Base-by-base conservation (phyloP, 2,888 invertebrate species). In the Epiblema foenella region DNA sequence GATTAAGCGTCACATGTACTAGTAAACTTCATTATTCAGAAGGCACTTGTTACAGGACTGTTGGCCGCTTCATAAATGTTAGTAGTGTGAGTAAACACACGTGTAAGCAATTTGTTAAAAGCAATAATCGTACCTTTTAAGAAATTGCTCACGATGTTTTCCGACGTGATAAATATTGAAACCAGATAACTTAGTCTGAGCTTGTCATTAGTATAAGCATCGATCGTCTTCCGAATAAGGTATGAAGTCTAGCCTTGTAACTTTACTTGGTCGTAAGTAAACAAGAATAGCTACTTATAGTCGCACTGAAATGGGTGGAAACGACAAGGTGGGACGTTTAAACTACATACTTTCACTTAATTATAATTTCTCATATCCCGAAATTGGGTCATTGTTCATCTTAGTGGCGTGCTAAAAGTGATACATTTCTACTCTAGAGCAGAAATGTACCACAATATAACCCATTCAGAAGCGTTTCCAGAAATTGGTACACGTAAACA, bases 201-300 rank as follows among this genome's bases (percentile, higher is more conserved):
- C 49, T 64, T 15, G 57, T 64, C 63, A 69, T 64, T 64, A 64
- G 64, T 33, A 46, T 64, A 57, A 57, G 57, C 33, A 63, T 42
- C 62, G 33, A 57, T 18, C 60, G 59, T 24, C 29, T 52, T 17
- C 24, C 42, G 68, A 68, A 68, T 68, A 68, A 60, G 68, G 62
- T 42, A 68, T 46, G 60, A 60, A 60, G 60, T 37, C 17, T 39
- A 54, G 54, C n/a, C 42, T 15, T 18, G 11, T 58, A 58, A 33
- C 29, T 58, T 49, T 2, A n/a, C n/a, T n/a, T n/a, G n/a, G 24
- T 24, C 24, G 24, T 24, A 3, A 24, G 1, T 24, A 24, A 24
- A 24, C 2, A 24, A 24, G 24, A 24, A 12, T 42, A 42, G 15
- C 42, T 42, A 11, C 15, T 42, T 12, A 12, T 42, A 15, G 42